Evolutionary conservation across 1,140 invertebrate genomes (phyloP).

Genomic region (Drosophila ercepeae): DNA sequence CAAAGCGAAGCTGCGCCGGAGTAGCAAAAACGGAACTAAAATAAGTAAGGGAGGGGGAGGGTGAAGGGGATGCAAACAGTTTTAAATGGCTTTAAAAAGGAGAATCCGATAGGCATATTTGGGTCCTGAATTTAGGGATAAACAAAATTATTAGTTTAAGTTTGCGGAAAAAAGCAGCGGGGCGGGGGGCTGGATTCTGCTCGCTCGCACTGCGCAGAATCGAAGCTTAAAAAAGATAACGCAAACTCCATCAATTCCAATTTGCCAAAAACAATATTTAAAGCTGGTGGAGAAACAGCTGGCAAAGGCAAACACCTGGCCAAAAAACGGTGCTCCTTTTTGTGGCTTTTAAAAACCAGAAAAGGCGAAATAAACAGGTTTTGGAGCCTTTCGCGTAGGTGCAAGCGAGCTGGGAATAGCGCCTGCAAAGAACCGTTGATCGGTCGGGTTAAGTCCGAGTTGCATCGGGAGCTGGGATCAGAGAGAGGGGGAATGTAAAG

Average conservation of each 20-base stretch:
- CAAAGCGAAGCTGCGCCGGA: constrained; percentile 67
- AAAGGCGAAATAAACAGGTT: constrained; percentile 52
- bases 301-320: constrained; percentile 46
- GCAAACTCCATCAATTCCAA: constrained; percentile 29
- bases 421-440: constrained; percentile 51
- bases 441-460: constrained; percentile 17
- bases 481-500: constrained; percentile 2
- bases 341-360: constrained; percentile 43
- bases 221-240: constrained; percentile 2
- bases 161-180: too few species aligned
- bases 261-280: constrained; percentile 23
- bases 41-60: constrained; percentile 3
- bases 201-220: constrained; percentile 57
- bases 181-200: constrained; percentile 14
- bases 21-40: constrained; percentile 55
- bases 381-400: constrained; percentile 39
- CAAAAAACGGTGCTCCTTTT: constrained; percentile 42
- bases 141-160: neutral
- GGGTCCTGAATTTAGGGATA: neutral
- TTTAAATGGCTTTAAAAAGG: neutral
- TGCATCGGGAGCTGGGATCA: constrained; percentile 1
- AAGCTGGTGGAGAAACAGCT: constrained; percentile 24
- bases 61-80: constrained; percentile 1
- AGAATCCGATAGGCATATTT: neutral
- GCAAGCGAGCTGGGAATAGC: constrained; percentile 33